These are phyloP conservation scores for Rhizomys pruinosus DNA, from an alignment of 2,113 vertebrate genomes.

Conservation along the genomic window DNA sequence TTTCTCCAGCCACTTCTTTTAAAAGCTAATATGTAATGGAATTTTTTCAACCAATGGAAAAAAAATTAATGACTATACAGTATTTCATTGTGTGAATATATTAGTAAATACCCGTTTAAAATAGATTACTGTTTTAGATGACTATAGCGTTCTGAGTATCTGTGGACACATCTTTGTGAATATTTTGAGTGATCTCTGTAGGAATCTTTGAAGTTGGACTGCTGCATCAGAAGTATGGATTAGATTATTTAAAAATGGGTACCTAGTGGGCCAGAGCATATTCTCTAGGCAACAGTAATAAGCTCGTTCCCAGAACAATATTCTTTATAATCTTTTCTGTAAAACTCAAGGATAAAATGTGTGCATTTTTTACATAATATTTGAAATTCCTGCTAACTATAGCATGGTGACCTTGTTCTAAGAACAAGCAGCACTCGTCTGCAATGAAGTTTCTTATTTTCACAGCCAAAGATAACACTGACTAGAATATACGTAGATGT, in stretches of 20 bases:
- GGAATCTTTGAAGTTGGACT: constrained; percentile 13
- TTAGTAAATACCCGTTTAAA: constrained; percentile 44
- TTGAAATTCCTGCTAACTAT: constrained; percentile 51
- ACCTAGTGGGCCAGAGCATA: background rate
- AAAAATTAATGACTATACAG: background rate
- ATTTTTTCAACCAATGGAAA: constrained; percentile 27
- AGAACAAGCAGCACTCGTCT: constrained; percentile 47
- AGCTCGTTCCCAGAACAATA: constrained; percentile 30
- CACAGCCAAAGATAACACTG: constrained; percentile 22
- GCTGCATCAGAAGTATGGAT: constrained; percentile 27
- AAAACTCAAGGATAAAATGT: constrained; percentile 61
- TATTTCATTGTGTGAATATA: constrained; percentile 36
- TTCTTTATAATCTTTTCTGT: constrained; percentile 42
- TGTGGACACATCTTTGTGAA: background rate
- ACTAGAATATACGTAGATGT: background rate
- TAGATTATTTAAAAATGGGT: constrained; percentile 36
- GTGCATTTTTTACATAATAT: constrained; percentile 12
- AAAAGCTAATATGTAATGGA: too few relatives aligned
- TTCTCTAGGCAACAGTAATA: constrained; percentile 38
- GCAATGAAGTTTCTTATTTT: constrained; percentile 18
- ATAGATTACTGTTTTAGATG: background rate
- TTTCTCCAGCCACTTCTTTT: too few relatives aligned
- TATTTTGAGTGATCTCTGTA: constrained; percentile 40
- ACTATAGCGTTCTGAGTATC: constrained; percentile 21
- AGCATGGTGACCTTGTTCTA: constrained; percentile 45